phyloP scores from a whole-genome alignment of 2,888 invertebrate species.

The Drosophila robusta region DNA sequence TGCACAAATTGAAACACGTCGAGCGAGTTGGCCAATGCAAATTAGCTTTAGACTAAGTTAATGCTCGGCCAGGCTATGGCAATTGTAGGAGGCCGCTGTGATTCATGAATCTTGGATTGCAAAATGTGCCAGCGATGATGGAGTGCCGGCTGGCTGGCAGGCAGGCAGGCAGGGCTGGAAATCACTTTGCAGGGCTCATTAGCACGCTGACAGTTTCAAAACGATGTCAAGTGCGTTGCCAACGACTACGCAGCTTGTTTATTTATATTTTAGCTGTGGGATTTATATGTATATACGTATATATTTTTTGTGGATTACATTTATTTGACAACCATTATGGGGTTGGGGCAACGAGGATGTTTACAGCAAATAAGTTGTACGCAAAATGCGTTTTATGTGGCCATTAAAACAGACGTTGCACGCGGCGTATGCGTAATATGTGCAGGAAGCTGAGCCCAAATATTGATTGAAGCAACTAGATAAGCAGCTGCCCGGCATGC shows the following conservation, averaged over 20 bases:
- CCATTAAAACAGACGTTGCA: conserved; percentile 36
- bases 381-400: conserved; percentile 49
- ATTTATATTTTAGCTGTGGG: conserved; percentile 14
- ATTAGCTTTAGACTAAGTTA: conserved; percentile 40
- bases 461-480: conserved; percentile 47
- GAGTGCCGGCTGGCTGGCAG: conserved; percentile 33
- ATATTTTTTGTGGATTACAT: conserved; percentile 34
- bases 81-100: conserved; percentile 37
- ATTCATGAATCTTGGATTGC: conserved; percentile 56
- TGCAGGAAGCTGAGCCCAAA: conserved; percentile 30
- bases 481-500: conserved; percentile 35
- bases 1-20: conserved; percentile 43
- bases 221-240: conserved; percentile 71
- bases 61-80: conserved; percentile 7
- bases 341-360: conserved; percentile 61
- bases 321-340: conserved; percentile 51
- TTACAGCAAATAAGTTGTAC: conserved; percentile 55
- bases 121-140: conserved; percentile 46
- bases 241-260: conserved; percentile 25
- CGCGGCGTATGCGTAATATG: conserved; percentile 42
- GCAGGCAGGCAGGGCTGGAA: conserved; percentile 32
- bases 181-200: conserved; percentile 69
- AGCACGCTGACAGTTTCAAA: conserved; percentile 70
- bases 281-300: conserved; percentile 3
- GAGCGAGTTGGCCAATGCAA: conserved; percentile 34